Conservation (phyloP, 1,140 invertebrate genomes). For the Calephelis nemesis region DNA sequence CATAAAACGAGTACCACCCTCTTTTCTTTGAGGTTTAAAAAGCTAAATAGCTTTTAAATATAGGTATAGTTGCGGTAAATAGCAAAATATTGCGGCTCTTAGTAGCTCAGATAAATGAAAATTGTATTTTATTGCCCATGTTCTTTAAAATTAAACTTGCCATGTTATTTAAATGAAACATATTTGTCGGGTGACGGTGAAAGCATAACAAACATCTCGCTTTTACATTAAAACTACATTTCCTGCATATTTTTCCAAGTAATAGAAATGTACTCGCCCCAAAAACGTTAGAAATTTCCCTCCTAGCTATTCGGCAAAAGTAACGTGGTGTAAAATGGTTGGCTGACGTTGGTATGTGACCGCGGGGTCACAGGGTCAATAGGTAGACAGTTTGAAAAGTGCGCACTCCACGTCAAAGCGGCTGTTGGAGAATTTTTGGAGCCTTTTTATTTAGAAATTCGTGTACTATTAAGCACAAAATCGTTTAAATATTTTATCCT, state of each 20-base stretch:
- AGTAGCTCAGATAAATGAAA: too few relatives aligned
- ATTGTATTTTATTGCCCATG: too few relatives aligned
- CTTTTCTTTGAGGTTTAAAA: too few relatives aligned
- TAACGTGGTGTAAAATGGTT: conserved; percentile 36
- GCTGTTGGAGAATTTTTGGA: conserved; percentile 19
- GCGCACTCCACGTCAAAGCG: conserved; percentile 18
- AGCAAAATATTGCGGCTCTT: too few relatives aligned
- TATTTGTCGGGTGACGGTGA: too few relatives aligned
- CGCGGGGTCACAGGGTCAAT: conserved; percentile 38
- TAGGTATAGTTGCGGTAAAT: too few relatives aligned
- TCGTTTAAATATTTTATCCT: not conserved
- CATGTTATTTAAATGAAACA: too few relatives aligned
- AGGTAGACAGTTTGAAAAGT: conserved; percentile 33
- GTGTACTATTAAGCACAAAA: not conserved
- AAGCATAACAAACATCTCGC: too few relatives aligned
- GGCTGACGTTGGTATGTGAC: conserved; percentile 31
- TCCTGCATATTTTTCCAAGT: not conserved
- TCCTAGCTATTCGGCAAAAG: conserved; percentile 21
- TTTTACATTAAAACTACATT: too few relatives aligned
- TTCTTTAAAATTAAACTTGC: too few relatives aligned
- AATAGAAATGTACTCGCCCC: not conserved
- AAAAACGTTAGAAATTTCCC: conserved; percentile 12
- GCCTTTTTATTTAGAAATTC: conserved; percentile 7
- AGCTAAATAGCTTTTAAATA: too few relatives aligned
- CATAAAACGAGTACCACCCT: too few relatives aligned